Percentiles rank a stretch among this genome's conserved stretches.
Evolutionary conservation across 2,113 vertebrate genomes (phyloP).

Genomic region (Sinocyclocheilus grahami): DNA sequence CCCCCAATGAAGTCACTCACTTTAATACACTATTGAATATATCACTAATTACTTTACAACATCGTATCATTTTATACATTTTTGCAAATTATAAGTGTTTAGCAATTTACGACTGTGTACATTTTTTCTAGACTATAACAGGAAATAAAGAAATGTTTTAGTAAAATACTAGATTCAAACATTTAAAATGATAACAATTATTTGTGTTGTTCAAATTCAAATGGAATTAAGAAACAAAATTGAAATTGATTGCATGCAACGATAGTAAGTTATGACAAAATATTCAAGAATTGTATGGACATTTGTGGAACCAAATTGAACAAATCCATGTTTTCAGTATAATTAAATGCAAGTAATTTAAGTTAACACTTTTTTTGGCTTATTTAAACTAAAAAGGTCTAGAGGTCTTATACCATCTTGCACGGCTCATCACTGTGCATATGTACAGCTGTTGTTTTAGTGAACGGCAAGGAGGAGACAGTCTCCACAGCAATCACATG

Average conservation of each 20-base stretch:
- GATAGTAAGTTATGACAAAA: not conserved
- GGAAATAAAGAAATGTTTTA: too few relatives aligned
- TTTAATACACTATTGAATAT: not conserved
- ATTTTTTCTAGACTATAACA: too few relatives aligned
- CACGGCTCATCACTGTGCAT: constrained; percentile 23
- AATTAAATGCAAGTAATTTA: not conserved
- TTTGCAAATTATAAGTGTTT: not conserved
- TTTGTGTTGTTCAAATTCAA: not conserved
- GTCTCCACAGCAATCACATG: constrained; percentile 72
- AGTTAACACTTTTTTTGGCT: not conserved
- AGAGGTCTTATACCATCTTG: not conserved
- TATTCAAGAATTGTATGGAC: not conserved
- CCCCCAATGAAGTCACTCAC: too few relatives aligned
- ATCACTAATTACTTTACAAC: not conserved
- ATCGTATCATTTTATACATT: not conserved
- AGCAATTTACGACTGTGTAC: too few relatives aligned
- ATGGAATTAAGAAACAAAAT: not conserved
- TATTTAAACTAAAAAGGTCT: not conserved
- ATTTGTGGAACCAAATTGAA: not conserved
- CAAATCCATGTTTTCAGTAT: not conserved
- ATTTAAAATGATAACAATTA: too few relatives aligned
- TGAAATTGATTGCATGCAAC: not conserved
- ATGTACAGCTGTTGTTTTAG: constrained; percentile 56
- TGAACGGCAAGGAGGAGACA: constrained; percentile 62
- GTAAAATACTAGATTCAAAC: too few relatives aligned